These are phyloP conservation scores for Stegana nigrithorax DNA, from an alignment of 2,888 invertebrate species.

Conservation along the genomic window DNA sequence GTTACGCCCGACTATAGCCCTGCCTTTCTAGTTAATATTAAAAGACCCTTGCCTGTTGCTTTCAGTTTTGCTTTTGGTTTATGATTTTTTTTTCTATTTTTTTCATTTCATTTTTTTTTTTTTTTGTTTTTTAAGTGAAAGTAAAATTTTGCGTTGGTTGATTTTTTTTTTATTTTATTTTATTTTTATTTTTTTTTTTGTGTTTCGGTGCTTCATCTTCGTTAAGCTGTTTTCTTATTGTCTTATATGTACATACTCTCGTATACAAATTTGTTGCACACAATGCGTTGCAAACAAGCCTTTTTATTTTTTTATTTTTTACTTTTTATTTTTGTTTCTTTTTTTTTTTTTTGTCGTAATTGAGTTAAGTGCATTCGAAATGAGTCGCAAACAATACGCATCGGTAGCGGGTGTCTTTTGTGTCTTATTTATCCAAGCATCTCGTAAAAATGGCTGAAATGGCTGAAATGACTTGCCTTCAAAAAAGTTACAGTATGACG, in stretches of 20 bases:
- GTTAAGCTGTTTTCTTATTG: constrained; percentile 1
- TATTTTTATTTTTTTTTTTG: constrained; percentile 6
- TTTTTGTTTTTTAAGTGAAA: constrained; percentile 43
- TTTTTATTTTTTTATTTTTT: constrained; percentile 33
- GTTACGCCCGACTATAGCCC: too few species aligned
- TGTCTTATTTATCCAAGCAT: too few species aligned
- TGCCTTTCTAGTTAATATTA: too few species aligned
- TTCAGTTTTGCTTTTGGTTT: background rate
- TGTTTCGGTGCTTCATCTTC: background rate
- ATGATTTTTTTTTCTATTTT: constrained; percentile 42
- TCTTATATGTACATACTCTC: constrained; percentile 2
- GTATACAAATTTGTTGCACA: constrained; percentile 40
- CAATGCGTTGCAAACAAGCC: constrained; percentile 53
- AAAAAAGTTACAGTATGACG: too few species aligned
- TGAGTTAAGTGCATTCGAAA: constrained; percentile 60
- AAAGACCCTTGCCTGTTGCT: constrained; percentile 26
- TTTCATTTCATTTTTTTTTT: constrained; percentile 32
- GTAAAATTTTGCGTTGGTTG: constrained; percentile 33
- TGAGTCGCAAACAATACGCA: constrained; percentile 35
- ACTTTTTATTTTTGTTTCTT: constrained; percentile 24
- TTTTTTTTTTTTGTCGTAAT: constrained; percentile 38
- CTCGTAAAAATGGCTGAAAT: too few species aligned
- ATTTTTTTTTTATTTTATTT: constrained; percentile 5
- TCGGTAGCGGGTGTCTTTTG: too few species aligned
- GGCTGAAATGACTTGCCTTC: too few species aligned